phyloP scores from a whole-genome alignment of 1,140 invertebrate genomes.

The Pararge aegeria region DNA sequence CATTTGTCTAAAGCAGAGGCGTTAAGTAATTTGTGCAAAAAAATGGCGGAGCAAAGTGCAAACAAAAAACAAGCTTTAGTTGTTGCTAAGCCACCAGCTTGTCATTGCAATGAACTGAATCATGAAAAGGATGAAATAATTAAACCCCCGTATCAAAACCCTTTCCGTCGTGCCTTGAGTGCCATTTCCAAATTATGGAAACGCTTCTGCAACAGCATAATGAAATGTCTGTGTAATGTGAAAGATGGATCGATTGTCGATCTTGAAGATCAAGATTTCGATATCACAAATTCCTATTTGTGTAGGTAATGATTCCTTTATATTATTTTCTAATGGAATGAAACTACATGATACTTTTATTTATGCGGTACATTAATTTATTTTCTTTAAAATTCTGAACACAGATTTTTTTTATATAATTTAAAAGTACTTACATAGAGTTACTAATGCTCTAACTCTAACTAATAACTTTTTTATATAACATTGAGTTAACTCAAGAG shows the following conservation, averaged over 20 bases:
- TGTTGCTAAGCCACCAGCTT: slow-evolving; percentile 48
- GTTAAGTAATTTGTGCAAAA: slow-evolving; percentile 53
- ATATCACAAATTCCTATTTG: slow-evolving; percentile 51
- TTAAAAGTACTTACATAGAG: no score
- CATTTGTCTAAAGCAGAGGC: slow-evolving; percentile 44
- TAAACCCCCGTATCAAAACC: slow-evolving; percentile 29
- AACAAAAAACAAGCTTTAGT: slow-evolving; percentile 40
- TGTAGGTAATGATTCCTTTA: slow-evolving; percentile 60
- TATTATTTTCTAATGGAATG: slow-evolving; percentile 19
- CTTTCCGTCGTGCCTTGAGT: slow-evolving; percentile 40
- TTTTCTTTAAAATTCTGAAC: no score
- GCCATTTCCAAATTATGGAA: slow-evolving; percentile 39
- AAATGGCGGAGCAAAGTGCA: slow-evolving; percentile 36
- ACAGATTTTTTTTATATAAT: no score
- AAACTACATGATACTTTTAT: no score
- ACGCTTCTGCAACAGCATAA: slow-evolving; percentile 41
- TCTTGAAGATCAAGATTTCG: slow-evolving; percentile 30
- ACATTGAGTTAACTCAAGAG: no score
- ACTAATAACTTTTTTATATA: no score
- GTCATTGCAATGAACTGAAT: slow-evolving; percentile 55
- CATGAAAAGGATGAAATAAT: slow-evolving; percentile 29
- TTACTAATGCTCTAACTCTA: no score
- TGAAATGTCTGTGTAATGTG: slow-evolving; percentile 27
- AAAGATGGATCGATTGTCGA: slow-evolving; percentile 23
- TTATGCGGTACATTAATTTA: no score